A percentile compares a stretch with the other conserved stretches of the same genome.
These are phyloP conservation scores for Drosophila eugracilis DNA, from an alignment of 1,140 invertebrate species.

Conservation along the genomic window DNA sequence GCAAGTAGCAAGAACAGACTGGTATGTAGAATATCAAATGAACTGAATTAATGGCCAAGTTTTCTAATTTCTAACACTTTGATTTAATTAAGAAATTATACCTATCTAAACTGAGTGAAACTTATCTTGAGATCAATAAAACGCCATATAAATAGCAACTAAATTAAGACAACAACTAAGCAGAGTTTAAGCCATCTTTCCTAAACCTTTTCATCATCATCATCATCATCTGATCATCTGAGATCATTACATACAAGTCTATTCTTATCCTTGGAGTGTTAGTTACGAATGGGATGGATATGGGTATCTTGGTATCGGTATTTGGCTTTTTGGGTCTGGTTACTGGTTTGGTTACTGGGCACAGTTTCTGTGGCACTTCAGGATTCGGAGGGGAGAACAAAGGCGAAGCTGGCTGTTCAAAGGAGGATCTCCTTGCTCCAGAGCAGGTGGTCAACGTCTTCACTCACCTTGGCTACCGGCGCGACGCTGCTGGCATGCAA, in stretches of 20 bases:
- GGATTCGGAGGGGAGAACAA: neutral
- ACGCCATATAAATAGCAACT: too few species aligned
- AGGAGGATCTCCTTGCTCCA: constrained; percentile 82
- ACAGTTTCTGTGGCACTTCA: neutral
- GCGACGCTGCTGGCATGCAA: constrained; percentile 86
- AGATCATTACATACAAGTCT: constrained; percentile 3
- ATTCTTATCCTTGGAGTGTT: constrained; percentile 10
- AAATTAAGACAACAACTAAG: too few species aligned
- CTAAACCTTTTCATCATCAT: too few species aligned
- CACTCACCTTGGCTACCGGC: constrained; percentile 84
- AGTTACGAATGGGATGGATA: constrained; percentile 52
- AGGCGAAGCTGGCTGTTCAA: constrained; percentile 36
- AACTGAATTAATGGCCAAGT: too few species aligned
- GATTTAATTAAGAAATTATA: neutral
- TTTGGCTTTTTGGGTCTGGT: too few species aligned
- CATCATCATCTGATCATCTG: too few species aligned
- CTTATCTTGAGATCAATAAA: neutral
- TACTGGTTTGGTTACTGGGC: neutral
- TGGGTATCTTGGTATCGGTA: constrained; percentile 1
- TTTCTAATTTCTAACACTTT: too few species aligned
- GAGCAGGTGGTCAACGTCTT: constrained; percentile 53
- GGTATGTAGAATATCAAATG: neutral
- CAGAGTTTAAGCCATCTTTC: too few species aligned
- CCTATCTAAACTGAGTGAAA: too few species aligned
- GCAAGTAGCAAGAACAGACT: constrained; percentile 7